A percentile compares a stretch with the other conserved stretches of the same genome.
phyloP scores from a whole-genome alignment of 2,797 vertebrate genomes.

The Aselliscus stoliczkanus region DNA sequence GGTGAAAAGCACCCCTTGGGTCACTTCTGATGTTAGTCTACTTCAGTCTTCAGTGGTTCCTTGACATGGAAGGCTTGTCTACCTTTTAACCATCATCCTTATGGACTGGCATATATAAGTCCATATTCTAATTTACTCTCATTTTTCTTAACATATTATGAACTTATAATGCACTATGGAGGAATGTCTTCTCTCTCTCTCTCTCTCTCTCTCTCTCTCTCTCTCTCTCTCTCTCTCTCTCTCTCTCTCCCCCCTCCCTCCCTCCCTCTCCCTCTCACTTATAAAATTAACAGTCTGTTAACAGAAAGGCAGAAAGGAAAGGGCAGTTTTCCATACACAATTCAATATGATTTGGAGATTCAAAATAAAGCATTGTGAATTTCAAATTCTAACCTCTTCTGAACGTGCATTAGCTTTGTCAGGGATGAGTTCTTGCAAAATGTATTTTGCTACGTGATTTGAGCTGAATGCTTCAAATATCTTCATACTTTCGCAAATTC shows the following conservation, averaged over 20 bases:
- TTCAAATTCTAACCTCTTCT: not conserved
- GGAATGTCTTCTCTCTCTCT: not conserved
- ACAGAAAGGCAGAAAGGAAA: not conserved
- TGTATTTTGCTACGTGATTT: constrained; percentile 45
- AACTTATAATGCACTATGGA: not conserved
- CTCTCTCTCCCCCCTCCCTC: too few relatives aligned
- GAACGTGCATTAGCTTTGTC: constrained; percentile 25
- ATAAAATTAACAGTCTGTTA: not conserved
- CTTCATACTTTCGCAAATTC: constrained; percentile 18
- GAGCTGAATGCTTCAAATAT: constrained; percentile 39
- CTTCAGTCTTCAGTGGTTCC: not conserved
- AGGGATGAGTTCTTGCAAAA: constrained; percentile 29
- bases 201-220: too few relatives aligned
- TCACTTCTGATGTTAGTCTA: not conserved
- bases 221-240: too few relatives aligned
- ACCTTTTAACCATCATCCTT: not conserved
- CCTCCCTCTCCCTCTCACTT: not conserved
- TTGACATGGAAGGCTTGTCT: not conserved
- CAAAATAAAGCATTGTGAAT: not conserved
- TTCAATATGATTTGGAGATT: not conserved
- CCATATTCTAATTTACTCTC: not conserved
- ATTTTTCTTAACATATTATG: not conserved
- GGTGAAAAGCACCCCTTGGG: not conserved
- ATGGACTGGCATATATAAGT: not conserved
- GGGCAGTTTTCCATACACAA: not conserved